phyloP scores from a whole-genome alignment of 2,888 invertebrate species.

The Agrotis puta region DNA sequence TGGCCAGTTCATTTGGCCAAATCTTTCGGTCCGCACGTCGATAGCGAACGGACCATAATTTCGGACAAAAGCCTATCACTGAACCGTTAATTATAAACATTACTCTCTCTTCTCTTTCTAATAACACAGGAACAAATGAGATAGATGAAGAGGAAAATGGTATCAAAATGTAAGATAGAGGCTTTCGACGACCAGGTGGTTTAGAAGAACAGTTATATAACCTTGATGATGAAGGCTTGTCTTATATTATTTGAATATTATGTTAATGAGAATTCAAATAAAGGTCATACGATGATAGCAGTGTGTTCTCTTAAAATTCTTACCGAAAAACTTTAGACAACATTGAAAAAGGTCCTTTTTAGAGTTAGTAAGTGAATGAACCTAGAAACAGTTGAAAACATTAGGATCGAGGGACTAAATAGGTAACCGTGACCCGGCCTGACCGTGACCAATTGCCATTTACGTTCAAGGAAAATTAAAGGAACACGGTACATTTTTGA shows the following conservation, averaged over 20 bases:
- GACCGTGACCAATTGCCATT: too few relatives aligned
- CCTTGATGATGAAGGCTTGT: conserved; percentile 26
- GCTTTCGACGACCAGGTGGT: conserved; percentile 20
- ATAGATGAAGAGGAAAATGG: conserved; percentile 59
- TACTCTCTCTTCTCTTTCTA: conserved; percentile 38
- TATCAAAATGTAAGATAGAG: conserved; percentile 39
- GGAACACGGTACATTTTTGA: too few relatives aligned
- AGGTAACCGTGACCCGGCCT: too few relatives aligned
- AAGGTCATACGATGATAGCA: neutral
- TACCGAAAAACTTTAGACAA: neutral
- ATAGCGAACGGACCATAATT: conserved; percentile 39
- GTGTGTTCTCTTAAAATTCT: neutral
- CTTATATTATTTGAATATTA: conserved; percentile 21
- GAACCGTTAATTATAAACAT: conserved; percentile 56
- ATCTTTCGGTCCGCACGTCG: conserved; percentile 39
- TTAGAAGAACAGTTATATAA: conserved; percentile 24
- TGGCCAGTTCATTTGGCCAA: conserved; percentile 35
- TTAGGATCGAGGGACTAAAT: too few relatives aligned
- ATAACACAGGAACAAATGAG: conserved; percentile 33
- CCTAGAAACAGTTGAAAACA: too few relatives aligned
- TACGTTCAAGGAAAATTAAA: too few relatives aligned
- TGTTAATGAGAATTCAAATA: neutral
- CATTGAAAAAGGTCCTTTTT: too few relatives aligned
- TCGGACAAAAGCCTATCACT: conserved; percentile 42
- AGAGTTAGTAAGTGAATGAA: too few relatives aligned